Evolutionary conservation across 1,140 invertebrate species (phyloP), one percentile per base, ranked within the genome.

Genomic region (Drosophila funebris): DNA sequence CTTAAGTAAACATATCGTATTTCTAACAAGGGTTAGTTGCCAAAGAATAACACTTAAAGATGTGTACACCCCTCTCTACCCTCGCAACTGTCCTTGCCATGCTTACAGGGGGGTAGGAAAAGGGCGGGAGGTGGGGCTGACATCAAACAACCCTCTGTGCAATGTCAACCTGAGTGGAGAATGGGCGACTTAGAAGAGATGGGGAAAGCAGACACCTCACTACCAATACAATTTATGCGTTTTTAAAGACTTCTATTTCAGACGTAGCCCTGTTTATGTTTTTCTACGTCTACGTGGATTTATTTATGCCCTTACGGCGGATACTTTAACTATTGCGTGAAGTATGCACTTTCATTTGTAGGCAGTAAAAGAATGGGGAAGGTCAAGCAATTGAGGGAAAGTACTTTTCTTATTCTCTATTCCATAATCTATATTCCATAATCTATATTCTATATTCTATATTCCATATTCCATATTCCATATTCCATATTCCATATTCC

Each of bases 31-130:
- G 83, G 82, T 88, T 82, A 76, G 66, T 78, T 75, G 22, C 62
- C 74, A 60, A 74, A 71, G 82, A 87, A 87, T 74, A 87, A 81
- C 81, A 84, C 78, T 84, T 84, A 73, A 81, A 75, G 81, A 73
- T 63, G 61, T 62, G 71, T 39, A 44, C 27, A 56, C 27, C 9
- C 37, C 36, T 11, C 2, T 4, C 11, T 31, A 18, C 31, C 22
- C 31, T 8, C 9, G 1, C n/a, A 4, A 18, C 18, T 2, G 3
- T 18, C 0, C 13, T n/a, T 22, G 2, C 22, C 20, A 27, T 27
- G 7, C 22, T 13, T n/a, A 24, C 5, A 33, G 29, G 29, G 48
- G 29, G 24, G 29, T 6, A 24, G 44, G 22, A 2, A 11, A 14
- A 37, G 1, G 60, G 33, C 3, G 33, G 22, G 33, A 8, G 18